These are phyloP conservation scores for Rhagoletis pomonella DNA, from an alignment of 1,140 invertebrate genomes.

Conservation along the genomic window DNA sequence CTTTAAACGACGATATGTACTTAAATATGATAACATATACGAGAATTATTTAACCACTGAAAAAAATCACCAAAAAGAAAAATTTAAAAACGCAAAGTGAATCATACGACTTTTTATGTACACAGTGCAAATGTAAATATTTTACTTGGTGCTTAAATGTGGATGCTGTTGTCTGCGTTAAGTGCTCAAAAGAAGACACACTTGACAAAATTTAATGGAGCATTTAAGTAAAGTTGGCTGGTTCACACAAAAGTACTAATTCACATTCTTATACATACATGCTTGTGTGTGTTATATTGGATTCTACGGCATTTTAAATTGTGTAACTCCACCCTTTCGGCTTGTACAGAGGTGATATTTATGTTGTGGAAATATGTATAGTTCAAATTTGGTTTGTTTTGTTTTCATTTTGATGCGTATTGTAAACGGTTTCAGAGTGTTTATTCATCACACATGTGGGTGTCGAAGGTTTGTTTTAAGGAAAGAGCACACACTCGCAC, in stretches of 20 bases:
- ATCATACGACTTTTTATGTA: no score
- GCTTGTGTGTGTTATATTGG: no score
- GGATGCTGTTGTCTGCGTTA: not conserved
- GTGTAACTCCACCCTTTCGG: no score
- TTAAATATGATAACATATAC: no score
- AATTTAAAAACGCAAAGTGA: no score
- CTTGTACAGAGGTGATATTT: no score
- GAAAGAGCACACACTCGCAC: not conserved
- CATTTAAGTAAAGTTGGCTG: slow-evolving; percentile 21
- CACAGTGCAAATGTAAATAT: not conserved
- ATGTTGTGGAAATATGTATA: no score
- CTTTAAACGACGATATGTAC: no score
- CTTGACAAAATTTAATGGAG: slow-evolving; percentile 55
- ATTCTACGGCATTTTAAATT: no score
- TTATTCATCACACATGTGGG: not conserved
- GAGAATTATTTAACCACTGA: no score
- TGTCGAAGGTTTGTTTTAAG: not conserved
- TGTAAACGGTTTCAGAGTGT: not conserved
- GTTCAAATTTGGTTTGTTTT: not conserved
- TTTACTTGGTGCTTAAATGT: not conserved
- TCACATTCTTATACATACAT: no score
- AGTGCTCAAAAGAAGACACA: slow-evolving; percentile 14
- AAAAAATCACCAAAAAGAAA: no score
- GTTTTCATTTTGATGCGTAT: not conserved
- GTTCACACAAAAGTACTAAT: not conserved